phyloP scores from a whole-genome alignment of 1,140 invertebrate genomes.

The Drosophila funebris region DNA sequence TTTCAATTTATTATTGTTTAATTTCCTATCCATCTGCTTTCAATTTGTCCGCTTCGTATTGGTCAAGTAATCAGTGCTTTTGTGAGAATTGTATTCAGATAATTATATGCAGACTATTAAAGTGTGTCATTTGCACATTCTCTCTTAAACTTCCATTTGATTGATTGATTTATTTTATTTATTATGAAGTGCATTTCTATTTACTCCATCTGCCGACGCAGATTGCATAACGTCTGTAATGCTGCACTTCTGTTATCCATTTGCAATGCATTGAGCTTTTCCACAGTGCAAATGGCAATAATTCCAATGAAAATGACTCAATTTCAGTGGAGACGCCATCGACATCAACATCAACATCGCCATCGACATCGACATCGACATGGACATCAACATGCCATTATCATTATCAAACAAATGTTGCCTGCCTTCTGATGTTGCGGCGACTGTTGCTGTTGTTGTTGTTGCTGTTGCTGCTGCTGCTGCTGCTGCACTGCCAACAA shows the following conservation, averaged over 20 bases:
- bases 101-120: too few relatives aligned
- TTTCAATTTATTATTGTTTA: too few relatives aligned
- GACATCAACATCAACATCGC: too few relatives aligned
- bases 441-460: neutral
- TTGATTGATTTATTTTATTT: too few relatives aligned
- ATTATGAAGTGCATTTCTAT: too few relatives aligned
- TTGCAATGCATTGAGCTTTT: neutral
- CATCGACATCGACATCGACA: slow-evolving; percentile 17
- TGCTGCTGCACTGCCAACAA: slow-evolving; percentile 57
- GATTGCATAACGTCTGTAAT: neutral
- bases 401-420: slow-evolving; percentile 74
- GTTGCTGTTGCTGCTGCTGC: slow-evolving; percentile 1
- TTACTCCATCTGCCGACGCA: too few relatives aligned
- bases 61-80: too few relatives aligned
- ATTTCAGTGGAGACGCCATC: slow-evolving; percentile 32
- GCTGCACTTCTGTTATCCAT: neutral
- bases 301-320: slow-evolving; percentile 56
- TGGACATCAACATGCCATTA: slow-evolving; percentile 70
- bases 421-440: neutral
- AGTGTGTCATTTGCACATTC: too few relatives aligned
- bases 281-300: slow-evolving; percentile 26
- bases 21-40: too few relatives aligned
- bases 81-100: too few relatives aligned
- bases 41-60: too few relatives aligned
- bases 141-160: too few relatives aligned